A percentile compares a stretch with the other conserved stretches of the same genome.
phyloP scores from a whole-genome alignment of 2,888 invertebrate genomes.

The Drosophila trichaetosa region DNA sequence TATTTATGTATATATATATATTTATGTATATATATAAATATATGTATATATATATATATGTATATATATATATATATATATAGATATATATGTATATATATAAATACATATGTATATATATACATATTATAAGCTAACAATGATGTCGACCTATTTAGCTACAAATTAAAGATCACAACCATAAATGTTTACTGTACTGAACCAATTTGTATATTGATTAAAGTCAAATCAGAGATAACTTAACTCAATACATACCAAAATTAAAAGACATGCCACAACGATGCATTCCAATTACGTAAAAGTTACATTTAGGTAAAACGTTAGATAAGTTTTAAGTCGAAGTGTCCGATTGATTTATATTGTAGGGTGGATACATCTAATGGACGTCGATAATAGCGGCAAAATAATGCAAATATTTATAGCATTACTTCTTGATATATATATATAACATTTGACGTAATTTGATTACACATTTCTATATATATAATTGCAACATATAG shows the following conservation, averaged over 20 bases:
- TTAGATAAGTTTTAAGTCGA: slow-evolving; percentile 35
- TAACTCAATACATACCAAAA: slow-evolving; percentile 67
- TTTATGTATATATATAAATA: background rate
- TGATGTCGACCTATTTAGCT: slow-evolving; percentile 16
- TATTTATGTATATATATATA: too few species aligned
- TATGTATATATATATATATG: background rate
- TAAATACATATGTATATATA: too few species aligned
- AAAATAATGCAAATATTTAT: slow-evolving; percentile 47
- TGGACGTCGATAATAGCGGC: slow-evolving; percentile 58
- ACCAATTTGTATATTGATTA: slow-evolving; percentile 4
- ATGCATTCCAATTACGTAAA: slow-evolving; percentile 59
- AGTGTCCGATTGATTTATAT: slow-evolving; percentile 38
- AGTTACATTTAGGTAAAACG: slow-evolving; percentile 33
- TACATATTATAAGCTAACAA: slow-evolving; percentile 13
- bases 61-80: background rate
- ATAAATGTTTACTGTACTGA: slow-evolving; percentile 23
- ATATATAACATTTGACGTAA: slow-evolving; percentile 37
- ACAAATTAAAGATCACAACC: slow-evolving; percentile 56
- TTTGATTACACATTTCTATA: slow-evolving; percentile 37
- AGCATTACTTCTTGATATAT: slow-evolving; percentile 39
- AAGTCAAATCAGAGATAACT: slow-evolving; percentile 1
- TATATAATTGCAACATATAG: slow-evolving; percentile 32
- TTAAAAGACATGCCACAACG: slow-evolving; percentile 70
- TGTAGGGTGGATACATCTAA: slow-evolving; percentile 51
- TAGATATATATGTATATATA: background rate